Percentiles rank a stretch among this genome's conserved stretches.
Evolutionary conservation across 2,888 invertebrate species (phyloP).

Genomic region (Chymomyza amoena): DNA sequence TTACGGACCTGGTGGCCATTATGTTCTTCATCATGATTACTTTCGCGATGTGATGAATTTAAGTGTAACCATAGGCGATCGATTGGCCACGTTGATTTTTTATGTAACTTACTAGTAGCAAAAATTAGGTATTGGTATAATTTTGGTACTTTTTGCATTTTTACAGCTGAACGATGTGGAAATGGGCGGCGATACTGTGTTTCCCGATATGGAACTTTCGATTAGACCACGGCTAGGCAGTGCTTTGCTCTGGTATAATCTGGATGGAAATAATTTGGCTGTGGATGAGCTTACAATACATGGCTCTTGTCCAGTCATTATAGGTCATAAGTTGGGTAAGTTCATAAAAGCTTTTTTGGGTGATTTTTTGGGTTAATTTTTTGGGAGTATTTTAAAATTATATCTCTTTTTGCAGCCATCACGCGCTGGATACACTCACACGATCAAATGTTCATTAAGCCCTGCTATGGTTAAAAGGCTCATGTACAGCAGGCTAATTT

Average conservation of each 20-base stretch:
- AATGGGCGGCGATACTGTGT: conserved; percentile 23
- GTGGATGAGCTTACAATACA: conserved; percentile 2
- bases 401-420: conserved; percentile 6
- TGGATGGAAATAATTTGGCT: conserved; percentile 14
- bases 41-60: not conserved
- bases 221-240: conserved; percentile 17
- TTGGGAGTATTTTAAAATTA: no score
- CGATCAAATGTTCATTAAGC: conserved; percentile 24
- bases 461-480: not conserved
- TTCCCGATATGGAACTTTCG: not conserved
- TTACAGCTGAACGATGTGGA: conserved; percentile 21
- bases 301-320: conserved; percentile 20
- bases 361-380: not conserved
- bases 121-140: not conserved
- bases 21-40: conserved; percentile 39
- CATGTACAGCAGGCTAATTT: no score
- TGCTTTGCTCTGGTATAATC: conserved; percentile 23
- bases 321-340: conserved; percentile 23
- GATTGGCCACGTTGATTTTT: conserved; percentile 63
- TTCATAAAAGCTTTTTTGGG: no score
- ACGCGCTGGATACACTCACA: conserved; percentile 24
- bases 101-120: conserved; percentile 40
- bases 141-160: not conserved
- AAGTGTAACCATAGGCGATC: conserved; percentile 40
- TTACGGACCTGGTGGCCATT: conserved; percentile 68